Conservation (phyloP, 2,113 vertebrate species). For the Pycnonotus jocosus region DNA sequence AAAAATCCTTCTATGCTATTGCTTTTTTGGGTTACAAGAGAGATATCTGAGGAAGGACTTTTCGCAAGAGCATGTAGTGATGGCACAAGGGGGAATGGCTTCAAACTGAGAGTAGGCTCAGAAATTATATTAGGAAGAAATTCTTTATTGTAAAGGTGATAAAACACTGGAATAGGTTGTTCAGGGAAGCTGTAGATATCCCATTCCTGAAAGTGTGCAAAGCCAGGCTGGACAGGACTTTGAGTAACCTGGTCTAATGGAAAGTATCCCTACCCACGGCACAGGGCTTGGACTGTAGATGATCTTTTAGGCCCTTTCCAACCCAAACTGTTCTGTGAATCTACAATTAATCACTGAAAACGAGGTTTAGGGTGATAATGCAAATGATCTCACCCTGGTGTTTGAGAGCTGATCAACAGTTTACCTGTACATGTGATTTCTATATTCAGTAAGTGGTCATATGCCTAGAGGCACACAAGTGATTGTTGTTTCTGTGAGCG, state of each 20-base stretch:
- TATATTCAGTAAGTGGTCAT: fast-evolving
- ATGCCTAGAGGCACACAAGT: not conserved
- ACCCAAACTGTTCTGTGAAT: not conserved
- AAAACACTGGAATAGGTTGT: not conserved
- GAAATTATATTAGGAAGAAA: not conserved
- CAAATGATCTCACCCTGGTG: not conserved
- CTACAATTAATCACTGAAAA: not conserved
- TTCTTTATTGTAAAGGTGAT: not conserved
- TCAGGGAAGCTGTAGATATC: not conserved
- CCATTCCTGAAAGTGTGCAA: not conserved
- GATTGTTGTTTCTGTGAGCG: not conserved
- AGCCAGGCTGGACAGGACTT: not conserved
- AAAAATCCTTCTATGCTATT: not conserved
- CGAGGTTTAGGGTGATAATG: not conserved
- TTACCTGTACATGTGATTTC: not conserved
- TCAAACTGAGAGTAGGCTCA: not conserved
- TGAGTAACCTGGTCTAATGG: not conserved
- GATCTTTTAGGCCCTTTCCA: not conserved
- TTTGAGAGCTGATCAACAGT: not conserved
- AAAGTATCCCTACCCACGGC: not conserved
- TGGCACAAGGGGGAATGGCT: not conserved
- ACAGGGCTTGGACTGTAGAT: fast-evolving
- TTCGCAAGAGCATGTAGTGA: not conserved
- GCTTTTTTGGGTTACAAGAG: not conserved
- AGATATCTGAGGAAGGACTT: not conserved